These are phyloP conservation scores for Stomatorhinus ivindoensis DNA, from an alignment of 2,113 vertebrate genomes.

Conservation along the genomic window DNA sequence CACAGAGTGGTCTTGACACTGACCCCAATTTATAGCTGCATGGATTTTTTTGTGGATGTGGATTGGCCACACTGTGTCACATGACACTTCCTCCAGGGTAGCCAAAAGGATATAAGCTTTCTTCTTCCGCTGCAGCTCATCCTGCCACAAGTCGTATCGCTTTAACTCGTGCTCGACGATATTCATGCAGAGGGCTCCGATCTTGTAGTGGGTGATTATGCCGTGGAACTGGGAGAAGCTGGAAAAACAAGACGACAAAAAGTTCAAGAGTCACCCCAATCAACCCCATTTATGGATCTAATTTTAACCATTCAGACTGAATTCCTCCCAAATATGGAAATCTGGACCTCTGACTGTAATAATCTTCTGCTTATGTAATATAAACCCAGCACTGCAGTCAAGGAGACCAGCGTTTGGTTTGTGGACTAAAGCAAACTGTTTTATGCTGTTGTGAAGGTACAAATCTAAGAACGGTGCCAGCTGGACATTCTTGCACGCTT, in stretches of 20 bases:
- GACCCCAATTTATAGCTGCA: background rate
- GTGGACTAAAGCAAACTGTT: conserved; percentile 25
- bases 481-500: conserved; percentile 17
- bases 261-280: background rate
- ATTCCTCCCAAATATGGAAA: background rate
- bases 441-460: conserved; percentile 27
- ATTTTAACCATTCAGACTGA: background rate
- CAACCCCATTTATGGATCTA: background rate
- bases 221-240: conserved; percentile 92
- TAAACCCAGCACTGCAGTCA: conserved; percentile 39
- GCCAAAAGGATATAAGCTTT: conserved; percentile 84
- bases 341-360: background rate
- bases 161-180: conserved; percentile 91
- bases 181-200: conserved; percentile 86
- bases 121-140: conserved; percentile 88
- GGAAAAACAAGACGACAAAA: conserved; percentile 33
- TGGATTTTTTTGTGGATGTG: background rate
- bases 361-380: background rate
- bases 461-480: conserved; percentile 38
- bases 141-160: conserved; percentile 87
- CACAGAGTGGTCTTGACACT: background rate
- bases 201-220: conserved; percentile 88
- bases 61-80: background rate
- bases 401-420: conserved; percentile 35
- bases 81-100: background rate